phyloP scores from a whole-genome alignment of 2,888 invertebrate genomes.

The Allophyes oxyacanthae region DNA sequence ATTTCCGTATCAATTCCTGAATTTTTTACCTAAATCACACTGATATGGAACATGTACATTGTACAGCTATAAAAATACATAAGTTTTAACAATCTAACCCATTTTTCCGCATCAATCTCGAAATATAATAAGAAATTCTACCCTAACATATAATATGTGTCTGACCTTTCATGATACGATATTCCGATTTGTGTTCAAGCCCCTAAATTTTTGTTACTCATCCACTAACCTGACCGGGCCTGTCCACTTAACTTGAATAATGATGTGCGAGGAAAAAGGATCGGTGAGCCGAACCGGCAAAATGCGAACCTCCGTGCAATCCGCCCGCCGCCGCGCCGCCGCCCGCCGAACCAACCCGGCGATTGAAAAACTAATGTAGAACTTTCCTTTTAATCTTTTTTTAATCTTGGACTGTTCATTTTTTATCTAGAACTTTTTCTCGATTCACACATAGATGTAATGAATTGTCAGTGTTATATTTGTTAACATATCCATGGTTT shows the following conservation, averaged over 20 bases:
- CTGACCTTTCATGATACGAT: conserved; percentile 64
- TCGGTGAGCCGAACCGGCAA: conserved; percentile 75
- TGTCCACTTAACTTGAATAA: conserved; percentile 87
- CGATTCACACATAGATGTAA: not conserved
- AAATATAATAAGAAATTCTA: conserved; percentile 57
- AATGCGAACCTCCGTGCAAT: conserved; percentile 67
- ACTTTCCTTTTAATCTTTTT: conserved; percentile 52
- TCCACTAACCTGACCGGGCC: conserved; percentile 78
- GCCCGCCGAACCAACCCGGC: conserved; percentile 42
- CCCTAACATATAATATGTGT: conserved; percentile 44
- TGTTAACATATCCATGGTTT: conserved; percentile 23
- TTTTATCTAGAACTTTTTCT: conserved; percentile 15
- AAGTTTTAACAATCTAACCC: conserved; percentile 23
- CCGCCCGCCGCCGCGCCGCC: conserved; percentile 44
- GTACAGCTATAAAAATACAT: conserved; percentile 16
- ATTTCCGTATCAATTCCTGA: too few relatives aligned
- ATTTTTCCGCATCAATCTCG: conserved; percentile 57
- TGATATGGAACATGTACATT: conserved; percentile 13
- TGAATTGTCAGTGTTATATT: not conserved
- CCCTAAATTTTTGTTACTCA: conserved; percentile 80
- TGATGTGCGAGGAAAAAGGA: conserved; percentile 81
- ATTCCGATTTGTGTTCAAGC: conserved; percentile 65
- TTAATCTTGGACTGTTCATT: conserved; percentile 39
- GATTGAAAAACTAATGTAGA: conserved; percentile 61
- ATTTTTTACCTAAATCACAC: conserved; percentile 7